Evolutionary conservation across 2,888 invertebrate genomes (phyloP).

Genomic region (Adela reaumurella): DNA sequence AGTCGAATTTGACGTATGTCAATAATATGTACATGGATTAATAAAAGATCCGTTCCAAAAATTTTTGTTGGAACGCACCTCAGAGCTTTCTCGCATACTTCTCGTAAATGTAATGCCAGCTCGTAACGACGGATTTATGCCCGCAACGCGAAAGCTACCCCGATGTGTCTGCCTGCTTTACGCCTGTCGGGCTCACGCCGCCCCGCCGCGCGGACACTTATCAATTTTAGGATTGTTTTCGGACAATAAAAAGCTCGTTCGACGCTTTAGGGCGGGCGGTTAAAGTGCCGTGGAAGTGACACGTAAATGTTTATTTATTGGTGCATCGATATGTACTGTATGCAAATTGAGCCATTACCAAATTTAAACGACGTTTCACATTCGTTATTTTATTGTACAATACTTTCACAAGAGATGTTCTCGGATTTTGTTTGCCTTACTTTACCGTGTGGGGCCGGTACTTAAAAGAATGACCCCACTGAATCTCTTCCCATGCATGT

Average conservation of each 20-base stretch:
- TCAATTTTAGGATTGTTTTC: neutral
- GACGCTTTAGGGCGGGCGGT: neutral
- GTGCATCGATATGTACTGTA: too few species aligned
- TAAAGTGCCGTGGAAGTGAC: neutral
- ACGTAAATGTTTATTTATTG: neutral
- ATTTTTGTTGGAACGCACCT: too few species aligned
- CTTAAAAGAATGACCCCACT: too few species aligned
- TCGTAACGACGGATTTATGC: neutral
- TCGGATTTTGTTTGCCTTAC: too few species aligned
- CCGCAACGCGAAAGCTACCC: neutral
- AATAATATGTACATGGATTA: too few species aligned
- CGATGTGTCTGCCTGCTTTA: neutral
- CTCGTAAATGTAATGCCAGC: neutral
- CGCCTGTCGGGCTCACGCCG: neutral
- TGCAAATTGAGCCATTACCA: neutral
- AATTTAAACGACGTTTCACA: too few species aligned
- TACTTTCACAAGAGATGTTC: too few species aligned
- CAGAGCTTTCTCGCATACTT: neutral
- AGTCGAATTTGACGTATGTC: neutral
- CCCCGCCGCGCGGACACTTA: neutral
- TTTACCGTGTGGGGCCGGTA: too few species aligned
- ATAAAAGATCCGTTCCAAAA: too few species aligned
- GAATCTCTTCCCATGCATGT: too few species aligned
- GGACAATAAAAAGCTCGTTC: neutral
- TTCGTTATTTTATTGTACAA: too few species aligned